Evolutionary conservation across 2,113 vertebrate genomes (phyloP), one percentile per base, ranked within the genome.

Genomic region (Oreotragus oreotragus): DNA sequence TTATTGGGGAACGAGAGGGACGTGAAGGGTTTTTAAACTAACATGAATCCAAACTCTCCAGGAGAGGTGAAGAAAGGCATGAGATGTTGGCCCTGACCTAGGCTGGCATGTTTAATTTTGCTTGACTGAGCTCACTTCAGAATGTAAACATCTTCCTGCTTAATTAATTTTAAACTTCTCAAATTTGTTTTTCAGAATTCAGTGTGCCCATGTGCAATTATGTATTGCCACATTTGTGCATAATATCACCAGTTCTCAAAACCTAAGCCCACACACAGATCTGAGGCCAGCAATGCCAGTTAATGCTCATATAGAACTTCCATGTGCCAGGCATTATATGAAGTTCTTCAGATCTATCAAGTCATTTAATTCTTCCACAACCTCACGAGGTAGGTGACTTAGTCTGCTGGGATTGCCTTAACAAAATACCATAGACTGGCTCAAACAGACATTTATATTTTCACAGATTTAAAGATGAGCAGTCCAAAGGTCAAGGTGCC

Each of bases 1-100:
- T 90, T 90, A 25, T 36, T 57, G 33, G 7, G 36, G 49, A 8
- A 23, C 6, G 16, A 21, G 30, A 49, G 55, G 12, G 33, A 30
- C 33, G 11, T 23, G n/a, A 33, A 3, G 33, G 60, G 62, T 97
- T 85, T 98, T 97, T 28, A 62, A 88, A 91, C 47, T 79, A 92
- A 92, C 58, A 92, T 33, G 43, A 96, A 86, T 86, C 84, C 93
- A 98, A 95, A 95, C 15, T 91, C 80, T 77, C 94, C 53, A 57
- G 28, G 36, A 80, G 5, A 88, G 25, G 43, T 36, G 11, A 39
- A 95, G 33, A 70, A 88, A 90, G 36, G 33, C 51, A 19, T 53
- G 33, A 43, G 14, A 39, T 73, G 7, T 25, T 13, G 6, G n/a
- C 28, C 23, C 64, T 55, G 14, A 90, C 81, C 39, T 87, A 80